Percentiles rank a stretch among this genome's conserved stretches.
Conservation (phyloP, 2,888 invertebrate species). For the Gandaritis pyraliata region DNA sequence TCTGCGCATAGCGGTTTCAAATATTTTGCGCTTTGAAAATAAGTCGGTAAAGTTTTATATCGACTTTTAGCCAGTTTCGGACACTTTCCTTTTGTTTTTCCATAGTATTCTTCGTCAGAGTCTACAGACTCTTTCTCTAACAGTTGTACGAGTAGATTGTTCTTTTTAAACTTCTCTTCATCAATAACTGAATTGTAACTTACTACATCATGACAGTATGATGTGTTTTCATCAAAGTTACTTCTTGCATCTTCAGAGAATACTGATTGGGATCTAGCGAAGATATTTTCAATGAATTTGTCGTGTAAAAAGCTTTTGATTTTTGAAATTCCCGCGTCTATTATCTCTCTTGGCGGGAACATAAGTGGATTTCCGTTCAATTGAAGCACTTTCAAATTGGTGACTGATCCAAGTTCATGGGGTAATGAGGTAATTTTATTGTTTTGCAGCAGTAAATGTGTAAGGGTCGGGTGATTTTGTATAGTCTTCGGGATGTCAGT, state of each 20-base stretch:
- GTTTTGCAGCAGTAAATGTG: constrained; percentile 86
- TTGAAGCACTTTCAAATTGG: constrained; percentile 85
- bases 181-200: constrained; percentile 75
- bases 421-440: constrained; percentile 85
- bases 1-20: constrained; percentile 53
- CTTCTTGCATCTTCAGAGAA: constrained; percentile 56
- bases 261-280: constrained; percentile 64
- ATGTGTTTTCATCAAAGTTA: constrained; percentile 44
- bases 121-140: constrained; percentile 63
- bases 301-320: constrained; percentile 66
- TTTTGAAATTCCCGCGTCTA: constrained; percentile 77
- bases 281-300: constrained; percentile 59
- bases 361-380: constrained; percentile 85
- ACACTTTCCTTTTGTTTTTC: constrained; percentile 66
- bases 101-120: constrained; percentile 57
- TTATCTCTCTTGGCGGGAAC: constrained; percentile 83
- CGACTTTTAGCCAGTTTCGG: constrained; percentile 70
- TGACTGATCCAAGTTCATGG: constrained; percentile 85
- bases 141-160: constrained; percentile 60
- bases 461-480: constrained; percentile 82
- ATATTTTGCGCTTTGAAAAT: constrained; percentile 76
- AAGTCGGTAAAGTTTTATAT: constrained; percentile 65
- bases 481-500: constrained; percentile 82
- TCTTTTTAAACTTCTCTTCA: constrained; percentile 52
- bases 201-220: constrained; percentile 51